Base-by-base conservation (phyloP, 2,797 vertebrate genomes). In the Cynopterus sphinx region DNA sequence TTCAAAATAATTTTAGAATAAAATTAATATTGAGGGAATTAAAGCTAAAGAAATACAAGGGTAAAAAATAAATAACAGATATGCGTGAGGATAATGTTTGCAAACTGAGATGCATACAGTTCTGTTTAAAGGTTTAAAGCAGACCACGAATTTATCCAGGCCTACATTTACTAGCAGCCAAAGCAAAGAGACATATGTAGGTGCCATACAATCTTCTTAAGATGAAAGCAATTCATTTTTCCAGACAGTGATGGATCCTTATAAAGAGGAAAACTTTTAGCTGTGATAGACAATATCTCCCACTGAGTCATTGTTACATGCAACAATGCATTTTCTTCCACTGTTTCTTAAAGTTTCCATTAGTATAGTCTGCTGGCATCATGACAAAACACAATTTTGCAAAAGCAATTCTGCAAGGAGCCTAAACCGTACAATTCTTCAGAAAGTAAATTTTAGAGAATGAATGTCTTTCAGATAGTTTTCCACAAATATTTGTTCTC, bases 371-470 rank as follows among this genome's bases (percentile, higher is more conserved):
- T 57, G 65, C 43, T 53, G 70, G 53, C 36, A 41, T 49, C 59
- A 92, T 43, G 33, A 81, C 17, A 87, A 85, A 59, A 78, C n/a
- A 46, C 43, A 59, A 55, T 81, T 97, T 95, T 59, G 41, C 28
- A 79, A 91, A 16, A 73, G 59, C 15, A 59, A 28, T 71, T 91
- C 41, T 22, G 77, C 31, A n/a, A 43, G 19, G 21, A 84, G 26
- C 11, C 46, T 55, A 83, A 86, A 68, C 3, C 39, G 41, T 71
- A 22, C 22, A 68, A 87, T 90, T 90, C 70, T 65, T 67, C 78
- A 53, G 59, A 79, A 83, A 55, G 70, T 28, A 70, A 55, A 82
- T 63, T 89, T 65, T 83, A 79, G 68, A 86, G 36, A 83, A 90
- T 10, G 24, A 57, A 39, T 70, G 59, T 39, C 39, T 39, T 86